A percentile compares a stretch with the other conserved stretches of the same genome.
phyloP scores from a whole-genome alignment of 2,888 invertebrate species.

The Pelosia muscerda region DNA sequence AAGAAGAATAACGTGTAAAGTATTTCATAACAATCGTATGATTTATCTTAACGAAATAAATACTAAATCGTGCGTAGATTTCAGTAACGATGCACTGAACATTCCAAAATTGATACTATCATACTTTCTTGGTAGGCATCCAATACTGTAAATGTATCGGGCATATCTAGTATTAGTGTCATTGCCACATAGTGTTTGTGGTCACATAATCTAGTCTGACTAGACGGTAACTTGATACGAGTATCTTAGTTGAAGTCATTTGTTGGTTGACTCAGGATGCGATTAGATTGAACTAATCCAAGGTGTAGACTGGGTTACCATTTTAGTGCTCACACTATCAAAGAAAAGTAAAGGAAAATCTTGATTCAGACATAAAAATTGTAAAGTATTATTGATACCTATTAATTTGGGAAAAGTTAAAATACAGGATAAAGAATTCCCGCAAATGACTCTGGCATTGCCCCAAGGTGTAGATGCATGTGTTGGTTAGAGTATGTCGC shows the following conservation, averaged over 20 bases:
- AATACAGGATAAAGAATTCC: too few species aligned
- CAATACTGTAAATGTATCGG: conserved; percentile 48
- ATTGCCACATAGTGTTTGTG: conserved; percentile 78
- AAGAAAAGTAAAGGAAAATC: background rate
- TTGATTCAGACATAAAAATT: background rate
- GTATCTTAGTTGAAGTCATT: conserved; percentile 51
- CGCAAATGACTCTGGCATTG: too few species aligned
- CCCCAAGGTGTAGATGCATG: too few species aligned
- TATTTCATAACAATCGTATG: too few species aligned
- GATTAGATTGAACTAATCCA: conserved; percentile 37
- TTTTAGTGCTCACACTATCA: background rate
- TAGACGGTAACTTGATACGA: conserved; percentile 73
- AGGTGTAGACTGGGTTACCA: background rate
- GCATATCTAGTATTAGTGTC: conserved; percentile 73
- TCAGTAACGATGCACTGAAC: background rate
- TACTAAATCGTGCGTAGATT: background rate
- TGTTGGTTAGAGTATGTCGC: too few species aligned
- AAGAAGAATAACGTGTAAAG: too few species aligned
- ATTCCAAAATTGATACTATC: background rate
- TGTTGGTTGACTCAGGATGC: conserved; percentile 40
- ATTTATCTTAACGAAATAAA: too few species aligned
- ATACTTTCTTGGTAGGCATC: conserved; percentile 26
- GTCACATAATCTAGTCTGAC: conserved; percentile 70
- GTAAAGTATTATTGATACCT: too few species aligned
- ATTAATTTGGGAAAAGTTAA: too few species aligned